Evolutionary conservation across 1,140 invertebrate species (phyloP).

Genomic region (Drosophila pallidifrons): DNA sequence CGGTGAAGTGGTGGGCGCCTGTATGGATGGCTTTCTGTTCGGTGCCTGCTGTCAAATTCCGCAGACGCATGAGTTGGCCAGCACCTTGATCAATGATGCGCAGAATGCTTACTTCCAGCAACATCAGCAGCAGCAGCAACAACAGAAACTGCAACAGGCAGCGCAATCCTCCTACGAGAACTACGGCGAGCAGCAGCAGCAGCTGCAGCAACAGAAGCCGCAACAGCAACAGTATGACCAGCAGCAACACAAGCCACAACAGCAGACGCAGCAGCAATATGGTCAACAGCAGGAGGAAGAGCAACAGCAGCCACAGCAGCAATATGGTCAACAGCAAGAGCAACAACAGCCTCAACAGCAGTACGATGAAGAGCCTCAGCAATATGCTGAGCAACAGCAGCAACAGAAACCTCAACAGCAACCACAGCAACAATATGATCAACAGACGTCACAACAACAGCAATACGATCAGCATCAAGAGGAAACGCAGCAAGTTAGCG

Average conservation of each 20-base stretch:
- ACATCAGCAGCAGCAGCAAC: slow-evolving; percentile 69
- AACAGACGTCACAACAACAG: slow-evolving; percentile 46
- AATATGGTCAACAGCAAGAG: slow-evolving; percentile 11
- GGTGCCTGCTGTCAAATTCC: slow-evolving; percentile 94
- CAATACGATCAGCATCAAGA: slow-evolving; percentile 56
- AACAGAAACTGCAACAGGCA: slow-evolving; percentile 46
- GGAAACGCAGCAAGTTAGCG: slow-evolving; percentile 48
- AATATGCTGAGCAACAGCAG: slow-evolving; percentile 43
- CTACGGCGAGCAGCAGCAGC: slow-evolving; percentile 54
- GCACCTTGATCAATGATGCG: slow-evolving; percentile 79
- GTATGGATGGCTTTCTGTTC: slow-evolving; percentile 94
- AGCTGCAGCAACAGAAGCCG: slow-evolving; percentile 59
- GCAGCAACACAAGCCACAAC: slow-evolving; percentile 12
- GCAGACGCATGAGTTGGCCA: slow-evolving; percentile 74
- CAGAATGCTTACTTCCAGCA: slow-evolving; percentile 81
- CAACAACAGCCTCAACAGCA: slow-evolving; percentile 47
- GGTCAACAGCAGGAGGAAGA: slow-evolving; percentile 35
- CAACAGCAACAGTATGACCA: slow-evolving; percentile 44
- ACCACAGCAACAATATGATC: slow-evolving; percentile 43
- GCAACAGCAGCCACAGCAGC: slow-evolving; percentile 45
- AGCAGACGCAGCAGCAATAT: slow-evolving; percentile 31
- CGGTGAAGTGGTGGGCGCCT: slow-evolving; percentile 94
- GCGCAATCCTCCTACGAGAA: slow-evolving; percentile 60
- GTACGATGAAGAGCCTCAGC: no score
- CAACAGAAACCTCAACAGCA: slow-evolving; percentile 65